Conservation (phyloP, 1,140 invertebrate species). For the Atta texana region DNA sequence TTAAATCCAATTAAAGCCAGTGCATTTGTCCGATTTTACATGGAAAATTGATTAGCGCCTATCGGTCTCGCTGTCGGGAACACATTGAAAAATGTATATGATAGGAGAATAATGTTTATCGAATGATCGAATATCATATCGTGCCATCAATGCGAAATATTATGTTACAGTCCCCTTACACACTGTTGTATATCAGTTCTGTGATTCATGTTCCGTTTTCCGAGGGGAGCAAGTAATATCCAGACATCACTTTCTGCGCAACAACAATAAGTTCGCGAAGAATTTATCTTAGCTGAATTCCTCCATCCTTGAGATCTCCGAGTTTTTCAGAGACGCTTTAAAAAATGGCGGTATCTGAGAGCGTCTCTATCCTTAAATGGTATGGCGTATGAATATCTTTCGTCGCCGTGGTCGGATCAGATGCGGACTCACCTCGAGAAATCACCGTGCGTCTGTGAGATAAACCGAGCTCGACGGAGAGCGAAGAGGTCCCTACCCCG, state of each 20-base stretch:
- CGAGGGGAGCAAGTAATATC: constrained; percentile 25
- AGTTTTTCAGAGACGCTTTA: constrained; percentile 28
- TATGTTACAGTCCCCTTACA: neutral
- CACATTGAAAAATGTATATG: neutral
- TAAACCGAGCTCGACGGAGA: constrained; percentile 46
- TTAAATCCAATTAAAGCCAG: constrained; percentile 45
- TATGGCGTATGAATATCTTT: constrained; percentile 42
- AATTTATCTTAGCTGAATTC: constrained; percentile 50
- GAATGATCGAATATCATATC: constrained; percentile 16
- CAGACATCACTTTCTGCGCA: constrained; percentile 32
- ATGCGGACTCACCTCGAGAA: constrained; percentile 23
- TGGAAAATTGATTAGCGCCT: constrained; percentile 33
- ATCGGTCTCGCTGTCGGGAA: constrained; percentile 14
- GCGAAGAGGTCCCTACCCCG: constrained; percentile 16
- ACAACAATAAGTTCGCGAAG: constrained; percentile 48
- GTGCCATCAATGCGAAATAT: constrained; percentile 6
- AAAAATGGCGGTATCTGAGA: constrained; percentile 22
- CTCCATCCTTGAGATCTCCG: neutral
- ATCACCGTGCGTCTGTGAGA: constrained; percentile 25
- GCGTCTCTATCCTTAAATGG: constrained; percentile 14
- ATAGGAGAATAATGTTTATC: constrained; percentile 23
- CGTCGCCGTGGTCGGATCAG: constrained; percentile 28
- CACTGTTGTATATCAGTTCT: neutral
- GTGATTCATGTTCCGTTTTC: constrained; percentile 27
- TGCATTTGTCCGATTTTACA: constrained; percentile 10